phyloP scores from a whole-genome alignment of 1,140 invertebrate genomes.

The Teleogryllus occipitalis region DNA sequence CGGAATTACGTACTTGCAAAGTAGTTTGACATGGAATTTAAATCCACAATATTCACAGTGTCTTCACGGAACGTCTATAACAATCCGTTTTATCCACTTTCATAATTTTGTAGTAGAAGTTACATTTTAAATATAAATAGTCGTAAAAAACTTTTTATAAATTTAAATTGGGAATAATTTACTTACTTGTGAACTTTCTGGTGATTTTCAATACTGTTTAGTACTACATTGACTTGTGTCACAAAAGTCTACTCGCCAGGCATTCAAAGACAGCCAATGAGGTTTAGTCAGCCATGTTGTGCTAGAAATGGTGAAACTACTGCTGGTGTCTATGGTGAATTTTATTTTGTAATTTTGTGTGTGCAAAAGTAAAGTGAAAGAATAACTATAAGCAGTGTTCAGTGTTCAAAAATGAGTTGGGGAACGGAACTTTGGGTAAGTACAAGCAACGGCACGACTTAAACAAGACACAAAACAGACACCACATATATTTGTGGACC shows the following conservation, averaged over 20 bases:
- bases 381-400: neutral
- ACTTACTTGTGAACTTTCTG: too few species aligned
- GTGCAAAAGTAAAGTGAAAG: constrained; percentile 1
- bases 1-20: too few species aligned
- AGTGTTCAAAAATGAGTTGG: neutral
- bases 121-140: too few species aligned
- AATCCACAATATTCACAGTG: too few species aligned
- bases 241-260: neutral
- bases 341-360: neutral
- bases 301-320: neutral
- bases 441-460: neutral
- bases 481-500: neutral
- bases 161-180: too few species aligned
- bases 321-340: neutral
- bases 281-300: neutral
- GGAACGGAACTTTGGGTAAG: neutral
- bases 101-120: too few species aligned
- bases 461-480: neutral
- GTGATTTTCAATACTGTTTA: neutral
- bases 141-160: too few species aligned
- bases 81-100: too few species aligned
- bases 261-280: neutral
- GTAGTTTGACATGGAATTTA: too few species aligned
- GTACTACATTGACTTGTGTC: neutral
- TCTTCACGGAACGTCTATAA: too few species aligned